phyloP scores from a whole-genome alignment of 2,797 vertebrate species.

The Poeciliopsis paucimaculata region DNA sequence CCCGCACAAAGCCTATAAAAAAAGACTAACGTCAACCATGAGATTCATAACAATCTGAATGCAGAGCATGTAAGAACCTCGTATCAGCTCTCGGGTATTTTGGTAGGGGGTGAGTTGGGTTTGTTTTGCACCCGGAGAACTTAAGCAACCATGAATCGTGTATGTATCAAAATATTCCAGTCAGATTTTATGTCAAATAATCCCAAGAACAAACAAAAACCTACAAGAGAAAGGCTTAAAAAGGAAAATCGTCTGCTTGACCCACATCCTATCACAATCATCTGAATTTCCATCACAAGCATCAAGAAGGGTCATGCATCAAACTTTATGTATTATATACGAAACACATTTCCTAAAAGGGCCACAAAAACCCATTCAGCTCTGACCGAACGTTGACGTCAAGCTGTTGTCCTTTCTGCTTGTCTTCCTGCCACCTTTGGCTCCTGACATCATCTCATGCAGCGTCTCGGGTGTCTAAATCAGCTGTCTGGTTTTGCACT shows the following conservation, averaged over 20 bases:
- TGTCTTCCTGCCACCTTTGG: neutral
- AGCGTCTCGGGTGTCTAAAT: constrained; percentile 52
- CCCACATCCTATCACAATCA: neutral
- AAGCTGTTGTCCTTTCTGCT: neutral
- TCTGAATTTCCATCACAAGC: neutral
- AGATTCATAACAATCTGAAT: neutral
- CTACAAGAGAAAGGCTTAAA: neutral
- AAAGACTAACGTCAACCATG: neutral
- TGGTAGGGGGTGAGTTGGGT: neutral
- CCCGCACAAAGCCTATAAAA: neutral
- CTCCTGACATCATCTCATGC: neutral
- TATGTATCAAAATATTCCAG: neutral
- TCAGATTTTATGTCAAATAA: neutral
- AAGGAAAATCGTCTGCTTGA: neutral
- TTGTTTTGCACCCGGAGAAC: neutral
- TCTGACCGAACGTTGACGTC: neutral
- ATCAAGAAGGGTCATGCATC: neutral
- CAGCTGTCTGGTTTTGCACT: constrained; percentile 53
- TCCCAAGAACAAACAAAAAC: neutral
- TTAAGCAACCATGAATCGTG: neutral
- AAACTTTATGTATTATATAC: neutral
- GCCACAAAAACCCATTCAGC: neutral
- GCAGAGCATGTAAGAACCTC: neutral
- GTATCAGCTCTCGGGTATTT: neutral
- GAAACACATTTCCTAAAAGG: neutral